Evolutionary conservation across 2,797 vertebrate species (phyloP), one percentile per base, ranked within the genome.

Genomic region (Neostethus bicornis): DNA sequence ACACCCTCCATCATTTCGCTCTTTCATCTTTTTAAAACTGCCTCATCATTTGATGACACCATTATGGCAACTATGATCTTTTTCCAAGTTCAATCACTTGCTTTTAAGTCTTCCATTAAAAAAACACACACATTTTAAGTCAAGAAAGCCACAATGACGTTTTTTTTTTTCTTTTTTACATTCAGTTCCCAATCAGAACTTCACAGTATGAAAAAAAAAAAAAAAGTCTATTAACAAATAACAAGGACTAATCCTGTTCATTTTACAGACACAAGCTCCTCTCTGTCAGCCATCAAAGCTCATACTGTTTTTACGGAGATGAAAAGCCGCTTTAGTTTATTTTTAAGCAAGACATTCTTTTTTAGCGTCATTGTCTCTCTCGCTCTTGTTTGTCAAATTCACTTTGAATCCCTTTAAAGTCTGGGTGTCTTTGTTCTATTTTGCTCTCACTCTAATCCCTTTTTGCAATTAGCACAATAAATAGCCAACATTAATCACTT

Each of bases 1-100:
- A 67, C 28, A n/a, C 17, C 39, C 48, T 32, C 53, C 12, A 2
- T 20, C 2, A 14, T 26, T 49, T 62, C 32, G 28, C 28, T 45
- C 57, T 64, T 70, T 79, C 71, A 84, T 80, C 81, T 84, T 82
- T 81, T 82, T 75, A 70, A 83, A 85, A 73, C 61, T 71, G 73
- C 65, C 72, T 80, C 65, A 70, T 80, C 52, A 57, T 56, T 34
- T 7, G 5, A 34, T 66, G 72, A 73, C 71, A 66, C 77, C 65
- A 70, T 73, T 62, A 65, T 31, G 17, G 28, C 16, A 34, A 55
- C 71, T 61, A 48, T 46, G 63, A 73, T 79, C 32, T 37, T 24
- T 55, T 44, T 29, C 46, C 21, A 1, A 48, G 46, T 34, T 41
- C 7, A 34, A 41, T 2, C 7, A 26, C 51, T 62, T 14, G 24